Base-by-base conservation (phyloP, 2,888 invertebrate species). In the Eupsilia transversa region DNA sequence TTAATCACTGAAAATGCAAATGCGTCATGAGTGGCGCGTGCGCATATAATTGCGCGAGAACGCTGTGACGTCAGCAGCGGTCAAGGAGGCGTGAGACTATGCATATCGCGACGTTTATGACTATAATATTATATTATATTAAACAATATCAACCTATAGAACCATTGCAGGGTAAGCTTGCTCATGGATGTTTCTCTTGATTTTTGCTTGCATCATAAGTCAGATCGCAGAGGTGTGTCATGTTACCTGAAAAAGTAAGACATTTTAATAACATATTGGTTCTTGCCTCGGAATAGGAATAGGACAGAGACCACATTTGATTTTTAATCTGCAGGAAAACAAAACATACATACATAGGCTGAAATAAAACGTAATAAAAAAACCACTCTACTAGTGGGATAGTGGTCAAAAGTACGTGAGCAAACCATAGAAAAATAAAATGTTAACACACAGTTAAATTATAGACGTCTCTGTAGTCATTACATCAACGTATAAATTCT, bases 41-140 rank as follows among this genome's bases (percentile, higher is more conserved):
- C 77, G 82, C 85, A 81, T 49, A 59, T 30, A 57, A 72, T 75
- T 84, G 84, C 84, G 81, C 84, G 68, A 69, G 66, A 69, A 76
- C 65, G 33, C 17, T 30, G n/a, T 84, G 82, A 81, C 77, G 85
- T 84, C 65, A 80, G 33, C 65, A 43, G n/a, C 82, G 69, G 77
- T 72, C 85, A 76, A 81, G 77, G 85, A 49, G 54, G 57, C 54
- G 38, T 33, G 70, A 35, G 56, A 23, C 54, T 61, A n/a, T 66
- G 74, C 66, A 54, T 43, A 35, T 41, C 67, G 46, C 20, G 9
- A 27, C 38, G 27, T 66, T 33, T 52, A 54, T 49, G 49, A 30
- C 56, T 33, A 63, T 49, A 27, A 49, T 49, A 46, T 20, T 38
- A 49, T 49, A 46, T 20, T 38, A 23, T 54, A 35, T 54, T 64